Evolutionary conservation across 2,888 invertebrate species (phyloP), one percentile per base, ranked within the genome.

Genomic region (Cheilosia urbana): DNA sequence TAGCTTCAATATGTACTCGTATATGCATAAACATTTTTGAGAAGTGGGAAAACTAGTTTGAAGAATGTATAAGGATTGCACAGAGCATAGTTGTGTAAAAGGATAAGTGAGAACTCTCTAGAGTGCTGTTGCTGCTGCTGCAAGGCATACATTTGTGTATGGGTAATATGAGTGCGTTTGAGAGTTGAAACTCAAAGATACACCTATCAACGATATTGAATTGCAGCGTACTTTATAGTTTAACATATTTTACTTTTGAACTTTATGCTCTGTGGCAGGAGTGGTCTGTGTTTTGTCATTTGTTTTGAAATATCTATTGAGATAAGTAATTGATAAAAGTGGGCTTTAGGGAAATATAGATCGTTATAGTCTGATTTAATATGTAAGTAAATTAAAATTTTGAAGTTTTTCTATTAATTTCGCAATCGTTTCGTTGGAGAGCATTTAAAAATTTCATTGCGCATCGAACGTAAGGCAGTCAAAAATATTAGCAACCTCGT

Each of bases 231-330:
- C 30, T 51, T 66, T 65, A 15, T 65, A 15, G 77, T 65, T 77
- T 82, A 30, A 76, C 72, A 65, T 45, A 40, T 53, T 45, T 69
- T 53, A 34, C 49, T 21, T 65, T 65, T 76, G 58, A 66, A 75
- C 11, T 58, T 49, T 47, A 21, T 49, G 49, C 13, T 21, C 13
- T 51, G 1, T 15, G 11, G 24, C 15, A 21, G 13, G 21, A 13
- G 15, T 15, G 4, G 13, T 51, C 15, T 51, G 13, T 49, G 6
- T n/a, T 58, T 40, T 58, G 17, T 19, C 21, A 11, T 21, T 58
- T 2, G 24, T 6, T 7, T 3, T 34, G 17, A 34, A 55, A 17
- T 37, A 4, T 13, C 11, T 34, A 3, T 1, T 37, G 13, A 37
- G 13, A 37, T 37, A 37, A 13, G 13, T 37, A 37, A 37, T 37